These are phyloP conservation scores for Microtus richardsoni DNA, from an alignment of 2,113 vertebrate genomes.

Conservation along the genomic window DNA sequence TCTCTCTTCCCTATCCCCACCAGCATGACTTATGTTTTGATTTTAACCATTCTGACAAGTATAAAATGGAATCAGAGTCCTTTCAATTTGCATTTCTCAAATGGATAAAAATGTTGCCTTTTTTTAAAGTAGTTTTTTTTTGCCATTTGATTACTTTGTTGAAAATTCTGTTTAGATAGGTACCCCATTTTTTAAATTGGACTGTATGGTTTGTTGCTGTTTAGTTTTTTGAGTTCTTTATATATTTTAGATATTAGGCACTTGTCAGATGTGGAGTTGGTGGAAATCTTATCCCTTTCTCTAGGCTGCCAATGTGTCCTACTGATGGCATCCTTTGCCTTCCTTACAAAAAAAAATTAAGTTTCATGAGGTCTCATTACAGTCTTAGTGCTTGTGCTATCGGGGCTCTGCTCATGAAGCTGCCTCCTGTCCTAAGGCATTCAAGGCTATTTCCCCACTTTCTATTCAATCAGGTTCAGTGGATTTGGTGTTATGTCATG, in stretches of 20 bases:
- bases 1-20: not conserved
- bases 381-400: not conserved
- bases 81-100: not conserved
- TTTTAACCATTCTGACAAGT: not conserved
- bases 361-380: not conserved
- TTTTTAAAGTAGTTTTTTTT: not conserved
- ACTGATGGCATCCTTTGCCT: not conserved
- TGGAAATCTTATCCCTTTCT: not conserved
- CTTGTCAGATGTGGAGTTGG: not conserved
- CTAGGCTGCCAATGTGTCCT: not conserved
- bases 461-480: not conserved
- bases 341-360: too few species aligned
- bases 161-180: not conserved
- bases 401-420: not conserved
- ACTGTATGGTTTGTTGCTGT: not conserved
- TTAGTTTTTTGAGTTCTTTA: not conserved
- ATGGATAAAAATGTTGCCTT: not conserved
- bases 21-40: not conserved
- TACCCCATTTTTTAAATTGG: not conserved
- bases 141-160: not conserved
- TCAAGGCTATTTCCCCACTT: not conserved
- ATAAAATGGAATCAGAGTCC: not conserved
- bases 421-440: not conserved
- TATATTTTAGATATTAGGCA: not conserved
- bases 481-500: not conserved